A percentile compares a stretch with the other conserved stretches of the same genome.
Conservation (phyloP, 64 coral and sea anemone genomes). For the Porites australiensis region DNA sequence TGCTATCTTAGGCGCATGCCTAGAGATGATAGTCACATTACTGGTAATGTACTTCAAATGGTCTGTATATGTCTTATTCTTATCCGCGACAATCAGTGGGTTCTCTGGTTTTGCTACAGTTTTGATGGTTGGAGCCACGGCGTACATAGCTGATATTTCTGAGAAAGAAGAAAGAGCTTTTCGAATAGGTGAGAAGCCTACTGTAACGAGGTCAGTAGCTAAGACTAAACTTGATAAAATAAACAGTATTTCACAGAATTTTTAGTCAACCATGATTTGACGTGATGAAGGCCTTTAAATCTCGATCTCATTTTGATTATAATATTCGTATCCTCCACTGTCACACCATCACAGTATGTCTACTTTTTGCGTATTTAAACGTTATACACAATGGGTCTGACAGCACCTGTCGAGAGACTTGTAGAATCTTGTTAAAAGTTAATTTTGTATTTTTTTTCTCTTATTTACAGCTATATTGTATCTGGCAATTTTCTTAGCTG, state of each 20-base stretch:
- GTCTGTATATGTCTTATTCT: slow-evolving; percentile 71
- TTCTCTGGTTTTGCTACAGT: slow-evolving; percentile 70
- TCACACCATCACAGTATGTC: too few species aligned
- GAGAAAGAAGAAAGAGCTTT: slow-evolving; percentile 60
- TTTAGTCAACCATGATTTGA: neutral
- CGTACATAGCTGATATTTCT: slow-evolving; percentile 79
- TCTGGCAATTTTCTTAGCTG: slow-evolving; percentile 78
- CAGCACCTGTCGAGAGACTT: too few species aligned
- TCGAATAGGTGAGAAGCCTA: slow-evolving; percentile 68
- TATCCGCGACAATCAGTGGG: slow-evolving; percentile 68
- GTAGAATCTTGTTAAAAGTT: too few species aligned
- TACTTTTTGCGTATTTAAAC: too few species aligned
- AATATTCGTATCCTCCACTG: too few species aligned
- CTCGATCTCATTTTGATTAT: too few species aligned
- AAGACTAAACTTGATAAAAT: neutral
- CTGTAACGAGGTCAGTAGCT: neutral
- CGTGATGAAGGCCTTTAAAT: neutral
- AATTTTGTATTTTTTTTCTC: neutral
- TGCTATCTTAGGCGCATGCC: slow-evolving; percentile 66
- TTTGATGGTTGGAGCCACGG: slow-evolving; percentile 65
- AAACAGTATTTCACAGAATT: too few species aligned
- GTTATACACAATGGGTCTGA: too few species aligned
- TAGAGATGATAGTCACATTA: slow-evolving; percentile 70
- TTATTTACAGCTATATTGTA: slow-evolving; percentile 64
- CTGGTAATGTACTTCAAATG: slow-evolving; percentile 72